phyloP scores from a whole-genome alignment of 2,113 vertebrate species.

The Patagioenas fasciata region DNA sequence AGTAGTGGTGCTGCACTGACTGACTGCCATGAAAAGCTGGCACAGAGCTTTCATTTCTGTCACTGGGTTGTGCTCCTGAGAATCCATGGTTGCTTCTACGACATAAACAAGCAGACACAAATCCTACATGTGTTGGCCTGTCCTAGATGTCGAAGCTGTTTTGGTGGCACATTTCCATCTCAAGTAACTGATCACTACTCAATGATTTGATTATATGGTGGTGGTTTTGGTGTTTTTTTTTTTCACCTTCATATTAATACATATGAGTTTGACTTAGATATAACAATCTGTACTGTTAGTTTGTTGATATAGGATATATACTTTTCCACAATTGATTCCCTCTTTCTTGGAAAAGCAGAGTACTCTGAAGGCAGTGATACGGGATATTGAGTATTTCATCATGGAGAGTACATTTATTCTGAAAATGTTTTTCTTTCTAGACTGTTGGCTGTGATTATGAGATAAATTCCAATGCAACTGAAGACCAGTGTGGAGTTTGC shows the following conservation, averaged over 20 bases:
- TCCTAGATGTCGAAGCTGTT: background rate
- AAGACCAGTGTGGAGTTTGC: slow-evolving; percentile 94
- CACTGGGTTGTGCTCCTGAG: background rate
- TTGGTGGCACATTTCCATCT: background rate
- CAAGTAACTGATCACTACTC: background rate
- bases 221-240: background rate
- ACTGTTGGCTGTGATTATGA: slow-evolving; percentile 93
- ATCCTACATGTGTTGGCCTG: background rate
- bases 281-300: background rate
- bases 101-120: background rate
- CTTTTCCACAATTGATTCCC: background rate
- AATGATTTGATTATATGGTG: background rate
- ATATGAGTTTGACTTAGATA: background rate
- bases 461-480: slow-evolving; percentile 91
- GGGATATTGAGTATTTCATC: background rate
- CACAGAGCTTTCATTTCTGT: background rate
- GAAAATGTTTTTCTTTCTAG: slow-evolving; percentile 67
- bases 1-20: background rate
- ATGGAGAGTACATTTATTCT: background rate
- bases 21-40: background rate
- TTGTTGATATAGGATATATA: background rate
- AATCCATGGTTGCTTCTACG: background rate
- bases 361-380: background rate
- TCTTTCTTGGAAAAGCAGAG: background rate
- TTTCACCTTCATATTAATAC: background rate